Conservation (phyloP, 1,140 invertebrate species). For the Tetragnatha versicolor region DNA sequence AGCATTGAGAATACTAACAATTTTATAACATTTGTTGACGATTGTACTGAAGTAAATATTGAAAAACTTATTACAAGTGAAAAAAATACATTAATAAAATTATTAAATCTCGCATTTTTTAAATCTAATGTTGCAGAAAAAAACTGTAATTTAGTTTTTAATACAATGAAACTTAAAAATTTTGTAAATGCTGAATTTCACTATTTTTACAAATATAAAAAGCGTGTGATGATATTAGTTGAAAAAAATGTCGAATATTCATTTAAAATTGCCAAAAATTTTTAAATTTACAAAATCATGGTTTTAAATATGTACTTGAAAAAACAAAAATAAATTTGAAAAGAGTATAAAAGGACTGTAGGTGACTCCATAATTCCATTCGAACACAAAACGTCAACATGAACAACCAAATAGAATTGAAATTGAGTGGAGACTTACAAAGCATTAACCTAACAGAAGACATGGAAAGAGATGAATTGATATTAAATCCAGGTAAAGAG, state of each 20-base stretch:
- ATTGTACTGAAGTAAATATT: constrained; percentile 1
- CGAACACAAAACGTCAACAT: no score
- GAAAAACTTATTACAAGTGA: constrained; percentile 25
- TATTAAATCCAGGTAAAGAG: no score
- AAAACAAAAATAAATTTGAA: no score
- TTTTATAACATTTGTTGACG: constrained; percentile 1
- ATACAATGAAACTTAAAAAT: constrained; percentile 16
- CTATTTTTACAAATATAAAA: background rate
- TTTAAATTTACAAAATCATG: no score
- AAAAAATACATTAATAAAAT: background rate
- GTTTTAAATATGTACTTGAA: no score
- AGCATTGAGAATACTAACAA: background rate
- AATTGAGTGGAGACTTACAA: no score
- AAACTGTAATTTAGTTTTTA: background rate
- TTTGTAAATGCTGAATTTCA: constrained; percentile 22
- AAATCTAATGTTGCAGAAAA: background rate
- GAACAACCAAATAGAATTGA: no score
- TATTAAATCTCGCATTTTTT: constrained; percentile 12
- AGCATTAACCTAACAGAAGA: no score
- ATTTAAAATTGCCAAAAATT: background rate
- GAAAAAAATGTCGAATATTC: constrained; percentile 3
- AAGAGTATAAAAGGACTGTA: no score
- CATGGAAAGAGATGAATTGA: no score
- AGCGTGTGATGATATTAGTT: background rate
- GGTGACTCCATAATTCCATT: no score